A percentile compares a stretch with the other conserved stretches of the same genome.
Conservation (phyloP, 64 coral and sea anemone species). For the Porites lutea region DNA sequence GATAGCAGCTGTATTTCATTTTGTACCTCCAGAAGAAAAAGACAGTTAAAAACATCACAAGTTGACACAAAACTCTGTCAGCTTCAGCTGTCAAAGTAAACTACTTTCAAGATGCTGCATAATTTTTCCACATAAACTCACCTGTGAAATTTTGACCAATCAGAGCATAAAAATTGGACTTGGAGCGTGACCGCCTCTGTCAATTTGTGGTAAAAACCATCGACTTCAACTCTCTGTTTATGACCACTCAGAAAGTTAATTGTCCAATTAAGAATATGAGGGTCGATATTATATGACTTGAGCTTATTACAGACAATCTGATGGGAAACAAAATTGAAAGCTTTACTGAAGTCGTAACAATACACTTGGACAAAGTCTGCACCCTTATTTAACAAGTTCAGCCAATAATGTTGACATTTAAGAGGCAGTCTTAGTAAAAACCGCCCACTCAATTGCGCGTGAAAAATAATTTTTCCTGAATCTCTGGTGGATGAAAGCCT, state of each 20-base stretch:
- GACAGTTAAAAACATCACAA: too few species aligned
- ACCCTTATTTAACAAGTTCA: too few species aligned
- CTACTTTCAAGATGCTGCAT: too few species aligned
- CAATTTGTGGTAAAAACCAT: conserved; percentile 14
- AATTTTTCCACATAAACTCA: too few species aligned
- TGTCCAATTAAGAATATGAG: conserved; percentile 55
- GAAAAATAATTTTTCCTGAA: conserved; percentile 34
- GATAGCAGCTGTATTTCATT: too few species aligned
- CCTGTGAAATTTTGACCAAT: too few species aligned
- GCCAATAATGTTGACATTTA: conserved; percentile 15
- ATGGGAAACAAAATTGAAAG: conserved; percentile 57
- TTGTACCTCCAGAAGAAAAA: too few species aligned
- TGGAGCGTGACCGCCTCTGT: not conserved
- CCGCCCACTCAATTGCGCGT: conserved; percentile 6
- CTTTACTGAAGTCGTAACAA: conserved; percentile 65
- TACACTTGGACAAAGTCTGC: not conserved
- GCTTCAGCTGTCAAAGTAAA: too few species aligned
- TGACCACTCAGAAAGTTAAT: conserved; percentile 24
- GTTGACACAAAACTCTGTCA: too few species aligned
- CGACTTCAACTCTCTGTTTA: conserved; percentile 54
- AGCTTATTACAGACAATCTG: conserved; percentile 52
- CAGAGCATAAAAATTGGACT: too few species aligned
- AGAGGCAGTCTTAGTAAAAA: conserved; percentile 2
- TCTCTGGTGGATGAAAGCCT: not conserved
- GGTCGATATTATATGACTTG: conserved; percentile 38